Percentiles rank a stretch among this genome's conserved stretches.
Conservation (phyloP, 2,113 vertebrate species). For the Promerops cafer region DNA sequence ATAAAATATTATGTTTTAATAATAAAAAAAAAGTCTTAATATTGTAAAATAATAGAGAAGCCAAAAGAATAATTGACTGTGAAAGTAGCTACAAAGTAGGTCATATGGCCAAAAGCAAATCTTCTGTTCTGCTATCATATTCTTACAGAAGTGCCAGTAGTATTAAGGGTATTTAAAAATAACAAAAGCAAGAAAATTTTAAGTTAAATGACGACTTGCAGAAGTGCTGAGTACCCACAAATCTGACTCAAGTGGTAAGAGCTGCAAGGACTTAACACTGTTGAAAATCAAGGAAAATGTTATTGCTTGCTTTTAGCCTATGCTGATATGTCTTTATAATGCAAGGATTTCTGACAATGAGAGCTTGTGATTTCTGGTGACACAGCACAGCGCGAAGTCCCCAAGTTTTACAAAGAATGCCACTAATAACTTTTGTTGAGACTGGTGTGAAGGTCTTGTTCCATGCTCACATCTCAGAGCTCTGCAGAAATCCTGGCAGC, state of each 20-base stretch:
- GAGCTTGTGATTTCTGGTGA: not conserved
- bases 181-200: not conserved
- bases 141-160: not conserved
- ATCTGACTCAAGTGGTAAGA: not conserved
- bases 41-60: not conserved
- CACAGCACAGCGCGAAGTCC: not conserved
- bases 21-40: not conserved
- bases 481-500: not conserved
- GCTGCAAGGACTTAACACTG: not conserved
- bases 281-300: not conserved
- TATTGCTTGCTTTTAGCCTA: not conserved
- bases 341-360: not conserved
- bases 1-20: not conserved
- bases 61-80: not conserved
- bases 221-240: not conserved
- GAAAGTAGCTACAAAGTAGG: constrained; percentile 34
- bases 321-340: not conserved
- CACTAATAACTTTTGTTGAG: not conserved
- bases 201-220: not conserved
- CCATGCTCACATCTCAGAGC: not conserved
- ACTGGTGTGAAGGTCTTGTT: not conserved
- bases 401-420: not conserved
- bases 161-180: not conserved
- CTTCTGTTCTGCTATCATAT: not conserved
- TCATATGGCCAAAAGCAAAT: constrained; percentile 14